Evolutionary conservation across 2,113 vertebrate genomes (phyloP), one percentile per base, ranked within the genome.

Genomic region (Probosciger aterrimus): DNA sequence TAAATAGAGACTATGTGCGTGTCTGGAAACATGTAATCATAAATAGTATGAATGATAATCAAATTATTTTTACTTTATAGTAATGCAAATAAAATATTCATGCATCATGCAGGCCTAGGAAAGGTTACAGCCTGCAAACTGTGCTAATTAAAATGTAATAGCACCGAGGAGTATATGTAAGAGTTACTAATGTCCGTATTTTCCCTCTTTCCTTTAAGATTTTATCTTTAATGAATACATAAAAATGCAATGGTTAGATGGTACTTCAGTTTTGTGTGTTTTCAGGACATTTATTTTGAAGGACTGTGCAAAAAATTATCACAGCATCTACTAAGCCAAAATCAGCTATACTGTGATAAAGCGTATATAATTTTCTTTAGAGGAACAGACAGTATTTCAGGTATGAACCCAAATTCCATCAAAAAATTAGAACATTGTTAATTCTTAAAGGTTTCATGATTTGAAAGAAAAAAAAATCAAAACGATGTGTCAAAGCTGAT

Each of bases 81-180:
- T 65, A 68, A 95, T 82, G 90, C 75, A 93, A 83, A 89, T 94
- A 97, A 95, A 98, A 96, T 94, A 90, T 94, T 95, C 92, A 94
- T 93, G 64, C 84, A 81, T 95, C 87, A 84, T 87, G 74, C 60
- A 94, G 86, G 84, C 85, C 44, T 65, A 62, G 91, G 77, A 93
- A 92, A 97, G 97, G 97, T 96, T 97, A 96, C 63, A 90, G 88
- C 74, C 85, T 52, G 83, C 82, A 94, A 85, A 86, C 73, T 75
- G 74, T 46, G 79, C 88, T 96, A 96, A 74, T 95, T 95, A 97
- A 96, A 97, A 96, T 88, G 88, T 85, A 92, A 94, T 94, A 74
- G 2, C 88, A 88, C 68, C 5, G 14, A 96, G 93, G 79, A 91
- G 62, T 70, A 43, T 39, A 55, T 92, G 43, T 86, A 81, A 95